Base-by-base conservation (phyloP, 1,140 invertebrate genomes). In the Panagrolaimus sp. region DNA sequence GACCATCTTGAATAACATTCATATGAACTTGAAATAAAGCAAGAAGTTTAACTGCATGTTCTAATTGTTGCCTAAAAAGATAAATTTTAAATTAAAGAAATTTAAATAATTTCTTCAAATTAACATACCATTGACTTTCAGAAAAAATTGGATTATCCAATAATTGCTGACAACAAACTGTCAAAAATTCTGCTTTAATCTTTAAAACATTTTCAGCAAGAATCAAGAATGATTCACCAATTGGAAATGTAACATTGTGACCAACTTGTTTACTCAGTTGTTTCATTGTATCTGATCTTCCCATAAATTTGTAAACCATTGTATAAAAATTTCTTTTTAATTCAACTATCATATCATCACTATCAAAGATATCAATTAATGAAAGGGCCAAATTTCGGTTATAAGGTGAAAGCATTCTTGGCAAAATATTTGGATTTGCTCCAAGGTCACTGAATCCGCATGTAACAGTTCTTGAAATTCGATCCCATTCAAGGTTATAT, bases 1-100 rank as follows among this genome's bases (percentile, higher is more conserved):
- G 65, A 45, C 32, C 28, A 14, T 76, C 72, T 43, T 76, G 72
- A 24, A 73, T 43, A 14, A 76, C 47, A 43, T 47, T 43, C 65
- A 74, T 63, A 32, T 76, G 72, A 28, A 38, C 48, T 26, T 52
- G 15, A 67, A 75, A 73, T 32, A 76, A 17, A 12, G 62, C n/a
- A 38, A 69, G 24, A 21, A 73, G 28, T 21, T 71, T 68, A n/a
- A 75, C 45, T 15, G 63, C 32, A 38, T 63, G 55, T 10, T 66
- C 69, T 9, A 75, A 62, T 12, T 74, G 17, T 17, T 46, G 44
- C 69, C 69, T 71, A 43, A 73, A 71, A 72, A 43, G 17, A n/a
- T n/a, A n/a, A n/a, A n/a, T n/a, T n/a, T n/a, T n/a, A n/a, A n/a
- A n/a, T 17, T 64, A 43, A 17, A 44, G 21, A 21, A 44, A 64